Conservation (phyloP, 2,797 vertebrate genomes). For the Falco berigora region DNA sequence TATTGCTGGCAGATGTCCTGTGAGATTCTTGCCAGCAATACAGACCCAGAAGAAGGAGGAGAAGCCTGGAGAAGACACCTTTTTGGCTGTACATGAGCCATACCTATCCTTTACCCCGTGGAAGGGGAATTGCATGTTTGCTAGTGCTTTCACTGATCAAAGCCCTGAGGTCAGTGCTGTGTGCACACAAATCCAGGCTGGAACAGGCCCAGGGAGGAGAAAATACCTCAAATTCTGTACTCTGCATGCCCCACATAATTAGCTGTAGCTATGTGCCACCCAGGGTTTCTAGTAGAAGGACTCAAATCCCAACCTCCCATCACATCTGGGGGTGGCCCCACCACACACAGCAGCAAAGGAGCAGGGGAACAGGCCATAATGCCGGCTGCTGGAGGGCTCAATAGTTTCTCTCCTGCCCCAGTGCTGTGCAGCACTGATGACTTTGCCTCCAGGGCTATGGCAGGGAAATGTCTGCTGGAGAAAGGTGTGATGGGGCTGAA, state of each 20-base stretch:
- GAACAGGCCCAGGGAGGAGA: background rate
- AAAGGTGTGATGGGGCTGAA: background rate
- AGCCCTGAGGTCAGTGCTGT: background rate
- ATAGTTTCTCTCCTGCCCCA: background rate
- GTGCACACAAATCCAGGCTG: background rate
- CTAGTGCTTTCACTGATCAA: background rate
- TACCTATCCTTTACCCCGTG: background rate
- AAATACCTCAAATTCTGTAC: background rate
- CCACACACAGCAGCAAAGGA: background rate
- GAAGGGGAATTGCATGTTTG: background rate
- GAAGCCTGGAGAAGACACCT: background rate
- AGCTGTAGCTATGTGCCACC: background rate
- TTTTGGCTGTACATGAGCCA: background rate
- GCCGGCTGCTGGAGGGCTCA: background rate
- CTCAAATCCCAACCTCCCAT: background rate
- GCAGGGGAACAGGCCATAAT: background rate
- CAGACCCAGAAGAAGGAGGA: background rate
- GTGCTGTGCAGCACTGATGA: background rate
- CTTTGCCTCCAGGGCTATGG: background rate
- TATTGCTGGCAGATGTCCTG: background rate
- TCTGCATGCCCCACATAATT: background rate
- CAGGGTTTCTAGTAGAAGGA: background rate
- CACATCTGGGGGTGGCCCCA: background rate
- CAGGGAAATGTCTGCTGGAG: background rate
- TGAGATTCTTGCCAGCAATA: background rate